phyloP scores from a whole-genome alignment of 2,888 invertebrate species.

The Diplazon laetatorius region DNA sequence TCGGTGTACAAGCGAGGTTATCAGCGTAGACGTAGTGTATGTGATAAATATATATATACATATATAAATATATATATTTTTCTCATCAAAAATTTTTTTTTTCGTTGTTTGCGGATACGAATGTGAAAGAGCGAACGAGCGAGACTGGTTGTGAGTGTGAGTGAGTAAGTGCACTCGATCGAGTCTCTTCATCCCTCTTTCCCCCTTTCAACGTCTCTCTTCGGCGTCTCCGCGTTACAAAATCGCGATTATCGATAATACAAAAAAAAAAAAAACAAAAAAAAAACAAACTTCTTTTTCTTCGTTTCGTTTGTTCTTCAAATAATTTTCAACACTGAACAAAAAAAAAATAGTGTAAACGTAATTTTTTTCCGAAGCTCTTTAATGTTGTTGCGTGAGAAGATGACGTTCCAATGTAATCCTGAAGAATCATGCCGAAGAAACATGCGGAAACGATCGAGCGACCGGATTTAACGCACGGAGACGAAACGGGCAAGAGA shows the following conservation, averaged over 20 bases:
- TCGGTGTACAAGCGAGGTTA: conserved; percentile 45
- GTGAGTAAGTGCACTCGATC: conserved; percentile 11
- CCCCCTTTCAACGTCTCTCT: conserved; percentile 41
- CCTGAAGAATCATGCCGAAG: conserved; percentile 3
- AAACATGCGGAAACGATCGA: conserved; percentile 8
- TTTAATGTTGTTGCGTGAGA: conserved; percentile 14
- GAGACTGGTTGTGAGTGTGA: conserved; percentile 11
- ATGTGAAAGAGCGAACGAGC: conserved; percentile 17
- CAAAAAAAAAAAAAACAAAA: not conserved
- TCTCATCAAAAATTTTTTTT: not conserved
- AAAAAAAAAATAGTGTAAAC: no score
- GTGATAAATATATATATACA: conserved; percentile 17
- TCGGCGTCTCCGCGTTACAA: conserved; percentile 12
- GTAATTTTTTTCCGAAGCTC: no score
- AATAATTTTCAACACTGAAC: conserved; percentile 9
- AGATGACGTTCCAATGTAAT: not conserved
- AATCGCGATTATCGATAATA: not conserved
- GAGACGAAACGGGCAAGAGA: conserved; percentile 21
- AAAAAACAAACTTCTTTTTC: no score
- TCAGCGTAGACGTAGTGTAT: conserved; percentile 37
- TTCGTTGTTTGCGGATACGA: conserved; percentile 20
- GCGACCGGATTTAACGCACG: not conserved
- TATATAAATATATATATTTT: no score
- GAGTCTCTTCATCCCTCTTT: conserved; percentile 37
- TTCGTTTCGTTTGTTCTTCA: conserved; percentile 15